These are phyloP conservation scores for Scarus forsteni DNA, from an alignment of 2,797 vertebrate genomes.

Conservation along the genomic window DNA sequence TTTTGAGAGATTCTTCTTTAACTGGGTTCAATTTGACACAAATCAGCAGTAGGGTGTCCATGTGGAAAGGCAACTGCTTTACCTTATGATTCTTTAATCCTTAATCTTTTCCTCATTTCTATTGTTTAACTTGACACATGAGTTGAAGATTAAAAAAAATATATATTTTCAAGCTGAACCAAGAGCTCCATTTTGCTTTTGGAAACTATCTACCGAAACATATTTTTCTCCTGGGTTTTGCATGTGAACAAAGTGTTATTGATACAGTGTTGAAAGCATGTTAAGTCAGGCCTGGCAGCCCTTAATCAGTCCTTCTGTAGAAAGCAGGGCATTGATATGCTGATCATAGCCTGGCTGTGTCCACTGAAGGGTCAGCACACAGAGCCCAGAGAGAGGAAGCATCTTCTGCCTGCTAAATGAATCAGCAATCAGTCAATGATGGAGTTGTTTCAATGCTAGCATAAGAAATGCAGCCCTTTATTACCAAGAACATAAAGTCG, in stretches of 20 bases:
- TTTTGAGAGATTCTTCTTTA: neutral
- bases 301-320: conserved; percentile 43
- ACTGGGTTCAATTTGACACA: conserved; percentile 4
- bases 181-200: conserved; percentile 16
- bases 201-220: conserved; percentile 32
- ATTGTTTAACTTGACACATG: neutral
- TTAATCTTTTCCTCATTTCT: neutral
- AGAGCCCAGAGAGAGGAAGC: conserved; percentile 51
- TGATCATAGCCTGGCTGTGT: conserved; percentile 64
- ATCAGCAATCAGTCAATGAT: conserved; percentile 34
- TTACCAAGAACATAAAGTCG: no score
- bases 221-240: conserved; percentile 20
- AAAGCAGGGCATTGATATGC: conserved; percentile 76
- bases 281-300: conserved; percentile 55
- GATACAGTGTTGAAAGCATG: conserved; percentile 62
- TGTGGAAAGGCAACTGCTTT: neutral
- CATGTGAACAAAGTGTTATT: conserved; percentile 61
- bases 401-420: conserved; percentile 70
- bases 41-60: conserved; percentile 7
- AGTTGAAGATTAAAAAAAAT: conserved; percentile 4
- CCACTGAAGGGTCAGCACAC: conserved; percentile 45
- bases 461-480: neutral
- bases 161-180: neutral
- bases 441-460: neutral
- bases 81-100: neutral